Conservation (phyloP, 2,888 invertebrate species). For the Cephus pygmeus region DNA sequence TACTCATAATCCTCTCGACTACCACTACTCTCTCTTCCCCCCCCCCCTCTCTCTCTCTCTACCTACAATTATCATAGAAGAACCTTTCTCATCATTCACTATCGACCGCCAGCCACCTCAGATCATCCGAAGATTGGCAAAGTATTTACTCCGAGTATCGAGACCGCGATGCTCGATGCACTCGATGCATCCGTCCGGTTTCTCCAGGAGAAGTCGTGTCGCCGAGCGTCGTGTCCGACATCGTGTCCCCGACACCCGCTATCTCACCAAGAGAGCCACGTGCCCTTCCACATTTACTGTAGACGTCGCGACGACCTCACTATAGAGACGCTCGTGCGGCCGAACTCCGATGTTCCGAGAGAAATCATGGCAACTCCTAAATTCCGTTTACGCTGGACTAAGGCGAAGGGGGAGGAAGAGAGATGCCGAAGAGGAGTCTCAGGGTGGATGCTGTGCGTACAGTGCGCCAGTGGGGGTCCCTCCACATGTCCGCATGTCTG, state of each 20-base stretch:
- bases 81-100: background rate
- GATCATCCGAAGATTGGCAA: background rate
- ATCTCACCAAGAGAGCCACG: background rate
- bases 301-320: background rate
- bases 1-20: slow-evolving; percentile 64
- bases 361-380: background rate
- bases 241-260: background rate
- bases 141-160: background rate
- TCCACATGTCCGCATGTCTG: background rate
- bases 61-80: background rate
- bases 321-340: background rate
- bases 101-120: background rate
- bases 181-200: background rate
- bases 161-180: background rate
- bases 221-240: background rate
- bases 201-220: background rate
- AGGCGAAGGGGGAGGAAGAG: background rate
- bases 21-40: slow-evolving; percentile 31
- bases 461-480: slow-evolving; percentile 1
- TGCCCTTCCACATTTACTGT: background rate
- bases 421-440: background rate
- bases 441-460: background rate
- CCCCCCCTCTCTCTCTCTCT: slow-evolving; percentile 7
- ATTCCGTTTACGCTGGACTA: background rate
- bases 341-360: background rate